These are phyloP conservation scores for Morpho helenor DNA, from an alignment of 2,888 invertebrate genomes.

Conservation along the genomic window DNA sequence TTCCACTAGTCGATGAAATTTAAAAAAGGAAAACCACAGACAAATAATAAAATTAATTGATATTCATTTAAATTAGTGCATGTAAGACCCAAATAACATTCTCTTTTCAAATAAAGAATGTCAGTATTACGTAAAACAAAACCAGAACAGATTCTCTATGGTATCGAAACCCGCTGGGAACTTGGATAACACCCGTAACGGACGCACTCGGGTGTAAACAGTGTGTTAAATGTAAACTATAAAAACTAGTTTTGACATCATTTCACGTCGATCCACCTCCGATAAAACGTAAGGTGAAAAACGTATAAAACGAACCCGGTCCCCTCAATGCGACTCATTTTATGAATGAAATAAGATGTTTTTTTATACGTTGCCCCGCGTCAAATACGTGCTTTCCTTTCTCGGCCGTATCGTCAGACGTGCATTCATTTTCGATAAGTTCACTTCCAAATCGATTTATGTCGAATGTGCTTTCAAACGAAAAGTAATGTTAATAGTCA, in stretches of 20 bases:
- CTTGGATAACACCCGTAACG: constrained; percentile 46
- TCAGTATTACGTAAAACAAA: no score
- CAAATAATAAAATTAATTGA: no score
- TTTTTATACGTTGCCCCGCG: constrained; percentile 64
- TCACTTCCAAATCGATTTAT: constrained; percentile 44
- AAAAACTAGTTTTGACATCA: constrained; percentile 64
- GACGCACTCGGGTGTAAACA: constrained; percentile 62
- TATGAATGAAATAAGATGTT: constrained; percentile 77
- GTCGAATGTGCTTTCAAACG: constrained; percentile 8
- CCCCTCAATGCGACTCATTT: constrained; percentile 73
- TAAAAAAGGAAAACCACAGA: no score
- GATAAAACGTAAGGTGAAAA: constrained; percentile 39
- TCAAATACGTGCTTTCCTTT: constrained; percentile 77
- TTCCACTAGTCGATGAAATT: no score
- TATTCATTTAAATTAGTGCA: no score
- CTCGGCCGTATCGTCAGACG: constrained; percentile 57
- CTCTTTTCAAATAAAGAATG: no score
- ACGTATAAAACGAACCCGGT: constrained; percentile 43
- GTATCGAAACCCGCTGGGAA: constrained; percentile 11
- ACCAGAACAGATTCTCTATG: no score
- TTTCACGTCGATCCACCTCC: constrained; percentile 70
- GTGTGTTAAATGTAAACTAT: constrained; percentile 56
- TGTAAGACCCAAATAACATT: no score
- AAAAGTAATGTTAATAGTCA: constrained; percentile 29
- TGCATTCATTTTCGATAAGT: constrained; percentile 70